A percentile compares a stretch with the other conserved stretches of the same genome.
These are phyloP conservation scores for Apis laboriosa DNA, from an alignment of 1,140 invertebrate genomes.

Conservation along the genomic window DNA sequence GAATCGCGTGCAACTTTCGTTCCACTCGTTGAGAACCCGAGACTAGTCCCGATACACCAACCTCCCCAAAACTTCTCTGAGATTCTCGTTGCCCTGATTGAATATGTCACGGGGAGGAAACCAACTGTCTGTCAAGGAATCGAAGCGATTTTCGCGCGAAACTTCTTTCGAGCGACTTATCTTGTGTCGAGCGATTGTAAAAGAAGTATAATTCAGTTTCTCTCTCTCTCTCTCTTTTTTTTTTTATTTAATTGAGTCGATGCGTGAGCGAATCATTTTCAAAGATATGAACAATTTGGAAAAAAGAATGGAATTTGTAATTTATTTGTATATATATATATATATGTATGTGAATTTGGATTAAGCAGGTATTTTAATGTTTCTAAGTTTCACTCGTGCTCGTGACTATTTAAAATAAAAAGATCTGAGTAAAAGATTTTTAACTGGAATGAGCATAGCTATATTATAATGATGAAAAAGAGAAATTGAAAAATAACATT, in stretches of 20 bases:
- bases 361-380: too few species aligned
- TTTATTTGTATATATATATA: too few species aligned
- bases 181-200: neutral
- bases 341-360: too few species aligned
- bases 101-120: conserved; percentile 20
- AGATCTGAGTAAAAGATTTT: too few species aligned
- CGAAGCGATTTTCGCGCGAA: neutral
- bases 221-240: too few species aligned
- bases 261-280: neutral
- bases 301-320: too few species aligned
- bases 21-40: neutral
- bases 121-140: neutral
- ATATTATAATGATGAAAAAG: too few species aligned
- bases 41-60: conserved; percentile 6
- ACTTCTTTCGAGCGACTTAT: neutral
- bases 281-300: neutral
- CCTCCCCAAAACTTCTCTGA: neutral
- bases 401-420: too few species aligned
- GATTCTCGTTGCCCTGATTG: conserved; percentile 20
- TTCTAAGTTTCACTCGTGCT: too few species aligned
- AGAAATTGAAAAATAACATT: too few species aligned
- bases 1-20: conserved; percentile 3
- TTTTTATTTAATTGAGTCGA: too few species aligned
- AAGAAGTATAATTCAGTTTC: neutral
- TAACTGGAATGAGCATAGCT: too few species aligned